Evolutionary conservation across 2,888 invertebrate species (phyloP), one percentile per base, ranked within the genome.

Genomic region (Megamerina dolium): DNA sequence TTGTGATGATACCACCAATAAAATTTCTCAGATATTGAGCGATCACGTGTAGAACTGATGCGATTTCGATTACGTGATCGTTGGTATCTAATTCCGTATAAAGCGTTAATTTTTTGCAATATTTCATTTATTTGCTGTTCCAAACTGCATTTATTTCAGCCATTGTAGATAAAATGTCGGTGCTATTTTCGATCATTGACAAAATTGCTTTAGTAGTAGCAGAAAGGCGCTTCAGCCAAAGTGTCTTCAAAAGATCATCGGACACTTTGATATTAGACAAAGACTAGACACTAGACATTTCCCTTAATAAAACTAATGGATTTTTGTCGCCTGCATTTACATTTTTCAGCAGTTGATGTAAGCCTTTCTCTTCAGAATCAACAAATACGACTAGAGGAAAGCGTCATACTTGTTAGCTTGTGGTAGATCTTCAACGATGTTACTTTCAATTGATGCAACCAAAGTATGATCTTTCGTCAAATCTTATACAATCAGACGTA

Each of bases 141-240:
- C n/a, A n/a, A n/a, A n/a, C n/a, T n/a, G n/a, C n/a, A n/a, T 8
- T 23, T 23, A 8, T 23, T 8, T 23, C 23, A 23, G 23, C 23
- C 23, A 23, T 23, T 8, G 10, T 23, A 8, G 23, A 6, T 6
- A 23, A 23, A 8, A 8, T 36, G 13, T 36, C 37, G 6, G 27
- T 4, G n/a, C 4, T 37, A 26, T 37, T 27, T 14, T 37, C 18
- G n/a, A 26, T 37, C 9, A 37, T 12, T 12, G 37, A 29, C 12
- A 29, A 14, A 17, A 37, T 29, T 17, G 29, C 27, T 29, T 17
- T 37, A 3, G 29, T 37, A 27, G 27, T n/a, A 12, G 4, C 2
- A 10, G 37, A 27, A 16, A 37, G 18, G 12, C 37, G 29, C 13
- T 37, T 26, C 5, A 37, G 14, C 29, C 37, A 37, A 13, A 37